These are phyloP conservation scores for Maniola jurtina DNA, from an alignment of 1,140 invertebrate genomes.

Conservation along the genomic window DNA sequence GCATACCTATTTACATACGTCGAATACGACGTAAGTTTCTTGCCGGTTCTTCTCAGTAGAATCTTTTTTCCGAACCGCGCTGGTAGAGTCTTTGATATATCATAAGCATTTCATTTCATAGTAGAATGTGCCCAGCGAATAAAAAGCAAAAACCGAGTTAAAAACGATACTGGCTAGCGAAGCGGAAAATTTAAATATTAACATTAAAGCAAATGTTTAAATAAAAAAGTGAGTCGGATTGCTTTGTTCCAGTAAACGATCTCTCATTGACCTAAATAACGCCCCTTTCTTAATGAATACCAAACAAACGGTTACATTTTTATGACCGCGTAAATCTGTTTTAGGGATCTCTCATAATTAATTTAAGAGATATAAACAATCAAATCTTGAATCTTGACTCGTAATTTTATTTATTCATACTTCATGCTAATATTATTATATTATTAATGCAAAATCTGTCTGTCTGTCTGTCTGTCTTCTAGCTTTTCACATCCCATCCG, in stretches of 20 bases:
- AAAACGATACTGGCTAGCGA: background rate
- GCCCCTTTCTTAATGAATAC: slow-evolving; percentile 33
- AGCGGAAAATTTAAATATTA: background rate
- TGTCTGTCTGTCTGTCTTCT: too few relatives aligned
- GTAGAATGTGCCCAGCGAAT: background rate
- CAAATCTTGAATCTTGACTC: background rate
- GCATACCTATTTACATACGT: too few relatives aligned
- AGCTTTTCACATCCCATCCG: too few relatives aligned
- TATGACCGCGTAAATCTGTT: slow-evolving; percentile 16
- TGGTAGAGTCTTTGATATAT: too few relatives aligned
- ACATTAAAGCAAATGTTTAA: slow-evolving; percentile 18
- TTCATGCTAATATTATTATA: too few relatives aligned
- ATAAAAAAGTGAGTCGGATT: slow-evolving; percentile 22
- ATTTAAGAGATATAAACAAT: background rate
- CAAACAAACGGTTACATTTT: slow-evolving; percentile 33
- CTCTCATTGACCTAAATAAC: slow-evolving; percentile 27
- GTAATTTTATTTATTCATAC: too few relatives aligned
- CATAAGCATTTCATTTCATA: too few relatives aligned
- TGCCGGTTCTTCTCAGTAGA: too few relatives aligned
- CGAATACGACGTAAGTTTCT: too few relatives aligned
- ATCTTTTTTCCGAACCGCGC: too few relatives aligned
- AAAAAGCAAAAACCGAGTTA: background rate
- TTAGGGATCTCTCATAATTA: slow-evolving; percentile 20
- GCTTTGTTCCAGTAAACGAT: slow-evolving; percentile 23
- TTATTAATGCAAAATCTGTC: too few relatives aligned